Evolutionary conservation across 2,797 vertebrate genomes (phyloP), one percentile per base, ranked within the genome.

Genomic region (Scolopax rusticola): DNA sequence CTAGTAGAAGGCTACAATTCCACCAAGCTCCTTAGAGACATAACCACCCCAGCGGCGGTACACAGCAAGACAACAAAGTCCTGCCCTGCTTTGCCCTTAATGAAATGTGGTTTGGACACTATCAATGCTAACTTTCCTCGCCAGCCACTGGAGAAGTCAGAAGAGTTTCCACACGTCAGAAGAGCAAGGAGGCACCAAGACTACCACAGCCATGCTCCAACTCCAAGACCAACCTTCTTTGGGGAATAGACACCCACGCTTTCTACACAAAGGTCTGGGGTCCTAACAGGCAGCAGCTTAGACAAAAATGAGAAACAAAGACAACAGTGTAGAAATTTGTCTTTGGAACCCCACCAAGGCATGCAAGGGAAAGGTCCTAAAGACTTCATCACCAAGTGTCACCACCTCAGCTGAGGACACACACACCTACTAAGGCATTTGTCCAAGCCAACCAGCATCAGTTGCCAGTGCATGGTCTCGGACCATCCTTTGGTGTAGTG

Each of bases 241-340:
- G 98, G 98, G 91, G 98, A 99, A 97, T 98, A 99, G 94, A 99
- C 97, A 91, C 99, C 99, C 38, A 99, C 91, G 68, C 98, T 98
- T 97, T 98, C 98, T 95, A 99, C 98, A 97, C 98, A 99, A 90
- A 99, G 98, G 76, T 98, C 97, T 95, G 98, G 96, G 68, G 98
- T 98, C 97, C 98, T 98, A 98, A 98, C 93, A 92, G 96, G 97
- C 87, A 98, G 87, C 45, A 85, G 97, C 98, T 98, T 97, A 78
- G 94, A 95, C 83, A 94, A 97, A 73, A 71, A 51, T 4, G 43
- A 86, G 68, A 94, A 91, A 90, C 53, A 92, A 81, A 92, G 38
- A 76, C 1, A 24, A 64, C 1, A 8, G 16, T 27, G 36, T 15
- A 45, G 76, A 91, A 30, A 36, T 59, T 50, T 25, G 47, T 47